Evolutionary conservation across 2,888 invertebrate genomes (phyloP), one percentile per base, ranked within the genome.

Genomic region (Stenodera caucasica): DNA sequence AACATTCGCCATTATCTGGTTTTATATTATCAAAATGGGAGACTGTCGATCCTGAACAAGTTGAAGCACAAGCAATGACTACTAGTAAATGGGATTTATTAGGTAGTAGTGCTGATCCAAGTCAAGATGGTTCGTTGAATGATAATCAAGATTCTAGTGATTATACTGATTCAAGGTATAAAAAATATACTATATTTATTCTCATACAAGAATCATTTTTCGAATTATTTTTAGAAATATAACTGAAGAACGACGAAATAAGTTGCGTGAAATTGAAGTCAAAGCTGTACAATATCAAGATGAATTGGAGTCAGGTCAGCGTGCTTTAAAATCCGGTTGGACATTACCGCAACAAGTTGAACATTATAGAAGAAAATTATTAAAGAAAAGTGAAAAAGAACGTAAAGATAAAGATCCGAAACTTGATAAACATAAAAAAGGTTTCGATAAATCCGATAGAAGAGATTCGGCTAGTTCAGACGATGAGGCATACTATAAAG

Each of bases 21-120:
- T 94, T 97, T 82, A 90, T 95, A 59, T 92, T 93, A 8, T 96
- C 96, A 1, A 93, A 95, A 79, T 98, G 98, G 98, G 97, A 98
- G 84, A 92, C 91, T 49, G 92, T 98, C 23, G 96, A 97, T 81
- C 94, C 95, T 23, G 89, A 90, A 72, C 88, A 90, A 77, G 84
- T 87, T 61, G 91, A 92, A 78, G 90, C 88, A 5, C 88, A 89
- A 80, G 93, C 93, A 7, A 91, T 93, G 84, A 92, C 90, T 1
- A 92, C 92, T 0, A 92, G 91, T 70, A 94, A 94, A 78, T 94
- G 94, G 94, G 94, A 94, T 76, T 83, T 89, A 50, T 79, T 93
- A 54, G 92, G 90, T 72, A 76, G 77, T 56, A 78, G 77, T 57
- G 77, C 77, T 4, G 80, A 80, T 63, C 79, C 76, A 2, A 80